phyloP scores from a whole-genome alignment of 92 coral and sea anemone genomes.

The Porites lobata region DNA sequence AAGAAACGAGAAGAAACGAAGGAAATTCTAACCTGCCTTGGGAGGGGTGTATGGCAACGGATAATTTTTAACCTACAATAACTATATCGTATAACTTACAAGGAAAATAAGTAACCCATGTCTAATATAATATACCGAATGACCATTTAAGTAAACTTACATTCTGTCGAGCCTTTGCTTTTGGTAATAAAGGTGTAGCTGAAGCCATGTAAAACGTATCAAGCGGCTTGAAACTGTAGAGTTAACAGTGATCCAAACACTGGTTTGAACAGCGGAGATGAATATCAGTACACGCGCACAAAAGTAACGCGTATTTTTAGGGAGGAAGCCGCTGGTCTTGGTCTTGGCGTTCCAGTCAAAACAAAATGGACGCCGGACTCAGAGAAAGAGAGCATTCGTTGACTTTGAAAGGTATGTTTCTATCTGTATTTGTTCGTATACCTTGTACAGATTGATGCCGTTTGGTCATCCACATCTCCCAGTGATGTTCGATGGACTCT shows the following conservation, averaged over 20 bases:
- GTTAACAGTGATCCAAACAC: background rate
- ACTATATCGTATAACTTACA: too few relatives aligned
- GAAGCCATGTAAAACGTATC: slow-evolving; percentile 19
- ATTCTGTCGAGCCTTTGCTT: slow-evolving; percentile 41
- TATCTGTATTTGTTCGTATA: background rate
- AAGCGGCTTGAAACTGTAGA: too few relatives aligned
- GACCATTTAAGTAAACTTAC: slow-evolving; percentile 11
- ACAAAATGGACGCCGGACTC: slow-evolving; percentile 84
- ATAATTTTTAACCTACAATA: too few relatives aligned
- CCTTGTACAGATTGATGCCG: background rate
- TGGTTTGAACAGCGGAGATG: slow-evolving; percentile 49
- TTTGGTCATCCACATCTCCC: background rate
- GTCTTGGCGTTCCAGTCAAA: background rate
- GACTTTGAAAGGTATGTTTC: slow-evolving; percentile 86
- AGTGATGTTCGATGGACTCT: background rate
- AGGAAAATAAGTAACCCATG: too few relatives aligned
- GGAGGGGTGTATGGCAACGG: too few relatives aligned
- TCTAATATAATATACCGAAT: too few relatives aligned
- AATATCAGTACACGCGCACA: background rate
- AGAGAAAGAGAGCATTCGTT: slow-evolving; percentile 93
- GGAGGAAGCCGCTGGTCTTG: slow-evolving; percentile 39
- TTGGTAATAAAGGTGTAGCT: background rate
- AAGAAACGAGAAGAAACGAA: too few relatives aligned
- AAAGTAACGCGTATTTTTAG: background rate
- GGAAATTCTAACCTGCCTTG: too few relatives aligned